Conservation (phyloP, 2,113 vertebrate genomes). For the Pterocles gutturalis region DNA sequence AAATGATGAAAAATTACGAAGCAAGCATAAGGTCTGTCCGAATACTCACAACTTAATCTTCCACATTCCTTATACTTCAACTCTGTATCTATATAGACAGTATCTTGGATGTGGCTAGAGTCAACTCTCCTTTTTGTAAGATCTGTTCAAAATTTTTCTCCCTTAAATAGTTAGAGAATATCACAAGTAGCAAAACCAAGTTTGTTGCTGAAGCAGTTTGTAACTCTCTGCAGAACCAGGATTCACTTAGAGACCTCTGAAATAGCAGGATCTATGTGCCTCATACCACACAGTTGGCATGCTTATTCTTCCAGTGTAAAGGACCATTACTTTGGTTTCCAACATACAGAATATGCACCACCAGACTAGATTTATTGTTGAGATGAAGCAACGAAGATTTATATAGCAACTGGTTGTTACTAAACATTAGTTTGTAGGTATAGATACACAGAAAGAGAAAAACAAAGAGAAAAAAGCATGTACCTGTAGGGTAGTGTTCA, state of each 20-base stretch:
- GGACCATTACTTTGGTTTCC: not conserved
- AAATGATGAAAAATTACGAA: not conserved
- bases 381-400: not conserved
- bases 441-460: not conserved
- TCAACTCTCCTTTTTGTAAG: not conserved
- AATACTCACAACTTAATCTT: not conserved
- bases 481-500: constrained; percentile 97
- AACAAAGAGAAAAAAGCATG: not conserved
- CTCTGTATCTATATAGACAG: not conserved
- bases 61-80: not conserved
- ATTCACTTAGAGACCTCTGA: not conserved
- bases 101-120: not conserved
- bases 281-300: not conserved
- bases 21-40: not conserved
- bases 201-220: not conserved
- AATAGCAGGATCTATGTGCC: not conserved
- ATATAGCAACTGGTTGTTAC: not conserved
- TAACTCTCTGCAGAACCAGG: not conserved
- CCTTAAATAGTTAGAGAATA: constrained; percentile 6
- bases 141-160: not conserved
- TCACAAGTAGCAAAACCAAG: constrained; percentile 69
- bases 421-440: not conserved
- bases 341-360: not conserved
- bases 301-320: not conserved
- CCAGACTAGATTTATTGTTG: not conserved